Percentiles rank a stretch among this genome's conserved stretches.
Conservation (phyloP, 2,888 invertebrate species). For the Cyrtodaria siliqua region DNA sequence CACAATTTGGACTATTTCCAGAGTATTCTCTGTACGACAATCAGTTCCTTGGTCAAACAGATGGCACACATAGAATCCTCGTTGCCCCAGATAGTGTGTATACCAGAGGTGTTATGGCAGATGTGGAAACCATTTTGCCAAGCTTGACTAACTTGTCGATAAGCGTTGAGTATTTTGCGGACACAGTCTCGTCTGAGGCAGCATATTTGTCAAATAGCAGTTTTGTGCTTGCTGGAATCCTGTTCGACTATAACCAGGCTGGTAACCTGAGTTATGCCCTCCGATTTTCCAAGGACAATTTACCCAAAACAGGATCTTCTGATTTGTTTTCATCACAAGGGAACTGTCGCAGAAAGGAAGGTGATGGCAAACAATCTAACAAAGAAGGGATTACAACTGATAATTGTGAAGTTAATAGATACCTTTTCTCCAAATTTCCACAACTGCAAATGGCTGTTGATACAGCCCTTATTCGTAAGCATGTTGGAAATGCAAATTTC, state of each 20-base stretch:
- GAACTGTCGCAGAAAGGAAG: conserved; percentile 51
- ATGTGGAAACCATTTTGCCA: conserved; percentile 28
- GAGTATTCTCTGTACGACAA: neutral
- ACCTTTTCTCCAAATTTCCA: conserved; percentile 80
- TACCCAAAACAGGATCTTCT: conserved; percentile 47
- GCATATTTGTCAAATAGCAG: conserved; percentile 90
- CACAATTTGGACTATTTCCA: conserved; percentile 24
- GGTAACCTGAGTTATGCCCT: conserved; percentile 71
- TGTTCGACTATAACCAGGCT: conserved; percentile 54
- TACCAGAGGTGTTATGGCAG: conserved; percentile 52
- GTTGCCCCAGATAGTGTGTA: conserved; percentile 75
- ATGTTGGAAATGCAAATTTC: conserved; percentile 15
- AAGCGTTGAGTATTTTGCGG: conserved; percentile 88
- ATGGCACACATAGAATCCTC: conserved; percentile 53
- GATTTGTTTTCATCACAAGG: conserved; percentile 34
- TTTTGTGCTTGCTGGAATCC: conserved; percentile 89
- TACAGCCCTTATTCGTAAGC: conserved; percentile 74
- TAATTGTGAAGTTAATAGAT: conserved; percentile 80
- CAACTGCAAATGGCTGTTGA: conserved; percentile 82
- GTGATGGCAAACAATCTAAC: conserved; percentile 48
- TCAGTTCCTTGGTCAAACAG: neutral
- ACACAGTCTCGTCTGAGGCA: conserved; percentile 89
- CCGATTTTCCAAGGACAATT: conserved; percentile 51
- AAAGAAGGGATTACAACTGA: neutral
- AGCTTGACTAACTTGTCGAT: conserved; percentile 15